These are phyloP conservation scores for Drosophila meridionalis DNA, from an alignment of 2,888 invertebrate species.

Conservation along the genomic window DNA sequence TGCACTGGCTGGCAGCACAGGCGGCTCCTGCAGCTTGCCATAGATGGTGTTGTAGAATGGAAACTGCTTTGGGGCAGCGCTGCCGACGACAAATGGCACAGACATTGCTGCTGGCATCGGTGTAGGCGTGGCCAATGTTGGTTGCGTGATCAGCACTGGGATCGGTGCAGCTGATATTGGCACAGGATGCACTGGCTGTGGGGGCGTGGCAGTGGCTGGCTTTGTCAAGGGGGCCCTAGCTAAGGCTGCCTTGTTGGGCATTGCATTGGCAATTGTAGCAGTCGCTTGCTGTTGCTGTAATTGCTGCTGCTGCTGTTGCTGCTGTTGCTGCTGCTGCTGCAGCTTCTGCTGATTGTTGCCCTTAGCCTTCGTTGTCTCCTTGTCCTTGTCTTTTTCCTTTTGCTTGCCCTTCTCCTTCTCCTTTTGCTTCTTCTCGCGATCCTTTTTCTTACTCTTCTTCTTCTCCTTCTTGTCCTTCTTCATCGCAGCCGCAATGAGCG, in stretches of 20 bases:
- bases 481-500: slow-evolving; percentile 57
- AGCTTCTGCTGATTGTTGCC: slow-evolving; percentile 41
- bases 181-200: slow-evolving; percentile 7
- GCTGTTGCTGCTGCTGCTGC: slow-evolving; percentile 5
- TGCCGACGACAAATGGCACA: slow-evolving; percentile 12
- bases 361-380: slow-evolving; percentile 43
- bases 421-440: slow-evolving; percentile 58
- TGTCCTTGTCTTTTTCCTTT: slow-evolving; percentile 40
- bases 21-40: slow-evolving; percentile 86
- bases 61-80: slow-evolving; percentile 50
- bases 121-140: slow-evolving; percentile 26
- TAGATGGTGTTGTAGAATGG: slow-evolving; percentile 84
- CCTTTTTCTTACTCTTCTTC: slow-evolving; percentile 64
- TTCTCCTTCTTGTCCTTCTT: slow-evolving; percentile 73
- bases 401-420: slow-evolving; percentile 57
- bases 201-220: background rate
- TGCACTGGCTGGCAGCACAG: slow-evolving; percentile 26
- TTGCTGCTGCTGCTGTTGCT: slow-evolving; percentile 5
- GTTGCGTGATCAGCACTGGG: slow-evolving; percentile 70
- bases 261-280: slow-evolving; percentile 5
- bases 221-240: slow-evolving; percentile 19
- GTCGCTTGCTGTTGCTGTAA: slow-evolving; percentile 11
- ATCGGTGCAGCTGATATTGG: slow-evolving; percentile 55
- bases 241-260: slow-evolving; percentile 21
- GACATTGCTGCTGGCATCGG: slow-evolving; percentile 18